Conservation (phyloP, 2,888 invertebrate genomes). For the Actias luna region DNA sequence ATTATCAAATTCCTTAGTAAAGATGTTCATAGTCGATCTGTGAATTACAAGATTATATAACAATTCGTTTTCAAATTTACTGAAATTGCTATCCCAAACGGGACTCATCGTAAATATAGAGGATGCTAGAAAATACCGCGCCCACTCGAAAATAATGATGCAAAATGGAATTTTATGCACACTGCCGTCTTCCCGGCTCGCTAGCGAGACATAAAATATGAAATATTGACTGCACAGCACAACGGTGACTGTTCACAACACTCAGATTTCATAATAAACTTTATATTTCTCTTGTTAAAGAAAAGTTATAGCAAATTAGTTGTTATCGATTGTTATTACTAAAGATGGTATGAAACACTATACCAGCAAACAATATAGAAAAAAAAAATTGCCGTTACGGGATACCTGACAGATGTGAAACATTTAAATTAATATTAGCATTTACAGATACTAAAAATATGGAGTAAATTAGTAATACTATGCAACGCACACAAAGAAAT, state of each 20-base stretch:
- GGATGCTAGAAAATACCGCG: conserved; percentile 42
- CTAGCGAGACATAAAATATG: conserved; percentile 39
- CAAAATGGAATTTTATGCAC: conserved; percentile 58
- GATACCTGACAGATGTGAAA: no score
- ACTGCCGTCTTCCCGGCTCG: conserved; percentile 31
- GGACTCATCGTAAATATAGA: conserved; percentile 38
- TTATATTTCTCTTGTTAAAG: not conserved
- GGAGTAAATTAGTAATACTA: no score
- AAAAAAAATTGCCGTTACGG: no score
- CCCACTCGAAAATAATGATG: conserved; percentile 71
- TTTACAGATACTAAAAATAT: no score
- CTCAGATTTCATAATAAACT: not conserved
- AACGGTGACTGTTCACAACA: conserved; percentile 15
- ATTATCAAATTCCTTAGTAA: not conserved
- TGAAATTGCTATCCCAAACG: conserved; percentile 39
- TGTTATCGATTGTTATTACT: not conserved
- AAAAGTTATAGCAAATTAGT: not conserved
- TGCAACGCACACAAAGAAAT: no score
- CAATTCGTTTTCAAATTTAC: conserved; percentile 26
- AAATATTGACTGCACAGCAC: conserved; percentile 49
- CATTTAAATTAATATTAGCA: no score
- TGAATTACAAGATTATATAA: not conserved
- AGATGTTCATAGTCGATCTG: not conserved
- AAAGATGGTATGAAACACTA: no score
- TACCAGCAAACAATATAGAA: no score